phyloP scores from a whole-genome alignment of 2,113 vertebrate genomes.

The Argyrosomus japonicus region DNA sequence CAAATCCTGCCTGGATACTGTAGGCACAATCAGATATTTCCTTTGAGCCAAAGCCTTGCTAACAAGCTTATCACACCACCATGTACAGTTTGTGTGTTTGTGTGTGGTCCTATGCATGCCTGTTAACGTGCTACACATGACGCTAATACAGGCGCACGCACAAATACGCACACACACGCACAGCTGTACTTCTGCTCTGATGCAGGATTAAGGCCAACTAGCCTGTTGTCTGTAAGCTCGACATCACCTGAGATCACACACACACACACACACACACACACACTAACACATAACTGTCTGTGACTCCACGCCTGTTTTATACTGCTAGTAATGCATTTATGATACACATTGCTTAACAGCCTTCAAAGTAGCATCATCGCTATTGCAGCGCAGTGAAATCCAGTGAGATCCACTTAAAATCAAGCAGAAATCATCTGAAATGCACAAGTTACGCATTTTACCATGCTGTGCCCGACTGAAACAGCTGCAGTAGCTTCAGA shows the following conservation, averaged over 20 bases:
- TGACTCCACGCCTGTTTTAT: neutral
- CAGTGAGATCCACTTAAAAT: neutral
- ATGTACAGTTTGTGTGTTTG: constrained; percentile 26
- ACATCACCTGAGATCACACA: constrained; percentile 56
- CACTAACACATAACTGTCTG: neutral
- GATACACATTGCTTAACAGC: neutral
- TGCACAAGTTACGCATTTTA: neutral
- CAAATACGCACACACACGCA: neutral
- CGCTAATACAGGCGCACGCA: constrained; percentile 31
- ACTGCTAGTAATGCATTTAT: neutral
- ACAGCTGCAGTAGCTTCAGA: constrained; percentile 47
- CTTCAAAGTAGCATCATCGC: neutral
- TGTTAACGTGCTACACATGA: constrained; percentile 45
- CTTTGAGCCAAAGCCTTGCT: constrained; percentile 67
- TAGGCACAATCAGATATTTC: constrained; percentile 59
- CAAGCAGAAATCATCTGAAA: neutral
- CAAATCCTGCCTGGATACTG: constrained; percentile 42
- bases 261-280: constrained; percentile 16
- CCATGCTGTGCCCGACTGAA: neutral
- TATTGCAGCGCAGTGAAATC: neutral
- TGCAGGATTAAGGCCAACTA: constrained; percentile 68
- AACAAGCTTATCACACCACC: constrained; percentile 72
- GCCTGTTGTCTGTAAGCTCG: constrained; percentile 55
- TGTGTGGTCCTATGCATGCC: constrained; percentile 22
- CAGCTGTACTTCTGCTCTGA: constrained; percentile 36